Evolutionary conservation across 2,888 invertebrate genomes (phyloP).

Genomic region (Nysson spinosus): DNA sequence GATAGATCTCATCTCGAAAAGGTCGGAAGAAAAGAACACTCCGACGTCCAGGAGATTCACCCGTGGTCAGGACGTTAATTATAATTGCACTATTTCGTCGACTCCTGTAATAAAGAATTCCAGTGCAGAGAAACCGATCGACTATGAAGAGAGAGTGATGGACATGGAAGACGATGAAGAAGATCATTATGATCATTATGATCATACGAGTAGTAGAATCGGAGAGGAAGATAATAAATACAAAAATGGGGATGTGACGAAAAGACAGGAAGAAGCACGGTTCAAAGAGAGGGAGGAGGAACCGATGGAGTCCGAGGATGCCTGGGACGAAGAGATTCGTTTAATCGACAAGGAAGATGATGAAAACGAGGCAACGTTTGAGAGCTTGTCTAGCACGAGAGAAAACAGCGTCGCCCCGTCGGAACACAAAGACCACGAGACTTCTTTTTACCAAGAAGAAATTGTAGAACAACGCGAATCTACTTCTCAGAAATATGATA

Average conservation of each 20-base stretch:
- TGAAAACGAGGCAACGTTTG: constrained; percentile 49
- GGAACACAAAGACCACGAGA: neutral
- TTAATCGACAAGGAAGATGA: constrained; percentile 9
- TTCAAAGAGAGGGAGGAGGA: neutral
- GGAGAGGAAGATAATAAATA: neutral
- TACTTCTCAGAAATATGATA: no score
- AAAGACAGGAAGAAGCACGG: neutral
- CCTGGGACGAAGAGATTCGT: constrained; percentile 3
- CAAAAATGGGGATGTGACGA: constrained; percentile 34
- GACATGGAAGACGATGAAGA: constrained; percentile 40
- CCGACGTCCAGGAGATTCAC: no score
- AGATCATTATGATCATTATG: no score
- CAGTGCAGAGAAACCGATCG: neutral
- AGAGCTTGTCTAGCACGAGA: constrained; percentile 45
- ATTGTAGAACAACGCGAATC: no score
- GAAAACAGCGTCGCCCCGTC: constrained; percentile 29
- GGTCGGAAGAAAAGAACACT: no score
- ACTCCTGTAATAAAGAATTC: neutral
- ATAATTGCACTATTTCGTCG: neutral
- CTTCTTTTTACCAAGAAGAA: no score
- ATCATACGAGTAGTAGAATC: neutral
- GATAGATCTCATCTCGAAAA: neutral
- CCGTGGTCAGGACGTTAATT: neutral
- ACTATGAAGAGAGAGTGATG: constrained; percentile 11
- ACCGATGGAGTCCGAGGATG: no score